Evolutionary conservation across 2,888 invertebrate genomes (phyloP).

Genomic region (Colletes collaris): DNA sequence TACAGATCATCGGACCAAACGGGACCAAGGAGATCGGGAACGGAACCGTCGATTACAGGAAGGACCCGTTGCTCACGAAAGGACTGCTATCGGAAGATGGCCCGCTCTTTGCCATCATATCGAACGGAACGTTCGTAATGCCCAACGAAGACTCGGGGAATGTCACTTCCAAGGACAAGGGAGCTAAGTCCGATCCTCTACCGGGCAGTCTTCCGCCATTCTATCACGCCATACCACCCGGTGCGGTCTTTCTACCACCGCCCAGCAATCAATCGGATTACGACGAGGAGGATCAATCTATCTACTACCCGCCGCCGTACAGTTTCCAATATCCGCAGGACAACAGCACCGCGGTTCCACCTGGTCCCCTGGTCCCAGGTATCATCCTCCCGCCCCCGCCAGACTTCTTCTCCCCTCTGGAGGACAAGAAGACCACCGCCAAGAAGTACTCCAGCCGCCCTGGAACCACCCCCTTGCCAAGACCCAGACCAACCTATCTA

Average conservation of each 20-base stretch:
- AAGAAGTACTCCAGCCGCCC: constrained; percentile 77
- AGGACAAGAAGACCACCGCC: constrained; percentile 82
- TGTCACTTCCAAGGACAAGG: constrained; percentile 68
- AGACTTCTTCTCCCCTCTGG: constrained; percentile 91
- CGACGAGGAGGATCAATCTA: constrained; percentile 95
- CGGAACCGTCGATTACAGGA: constrained; percentile 67
- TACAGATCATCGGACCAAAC: constrained; percentile 93
- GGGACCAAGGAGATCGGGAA: constrained; percentile 87
- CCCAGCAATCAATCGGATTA: constrained; percentile 88
- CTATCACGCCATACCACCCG: constrained; percentile 86
- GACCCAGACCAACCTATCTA: constrained; percentile 64
- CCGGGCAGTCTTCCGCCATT: constrained; percentile 75
- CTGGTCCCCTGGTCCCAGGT: constrained; percentile 94
- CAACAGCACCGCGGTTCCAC: constrained; percentile 90
- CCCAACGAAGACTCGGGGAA: constrained; percentile 81
- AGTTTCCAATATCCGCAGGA: constrained; percentile 93
- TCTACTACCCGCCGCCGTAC: constrained; percentile 96
- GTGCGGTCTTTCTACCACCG: constrained; percentile 85
- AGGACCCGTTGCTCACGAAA: constrained; percentile 80
- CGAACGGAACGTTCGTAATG: constrained; percentile 83
- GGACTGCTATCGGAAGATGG: constrained; percentile 83
- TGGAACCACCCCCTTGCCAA: constrained; percentile 60
- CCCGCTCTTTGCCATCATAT: constrained; percentile 83
- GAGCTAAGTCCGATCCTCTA: constrained; percentile 85
- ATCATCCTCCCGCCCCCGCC: constrained; percentile 95